Conservation (phyloP, 2,113 vertebrate genomes). For the Sylvilagus bachmani region DNA sequence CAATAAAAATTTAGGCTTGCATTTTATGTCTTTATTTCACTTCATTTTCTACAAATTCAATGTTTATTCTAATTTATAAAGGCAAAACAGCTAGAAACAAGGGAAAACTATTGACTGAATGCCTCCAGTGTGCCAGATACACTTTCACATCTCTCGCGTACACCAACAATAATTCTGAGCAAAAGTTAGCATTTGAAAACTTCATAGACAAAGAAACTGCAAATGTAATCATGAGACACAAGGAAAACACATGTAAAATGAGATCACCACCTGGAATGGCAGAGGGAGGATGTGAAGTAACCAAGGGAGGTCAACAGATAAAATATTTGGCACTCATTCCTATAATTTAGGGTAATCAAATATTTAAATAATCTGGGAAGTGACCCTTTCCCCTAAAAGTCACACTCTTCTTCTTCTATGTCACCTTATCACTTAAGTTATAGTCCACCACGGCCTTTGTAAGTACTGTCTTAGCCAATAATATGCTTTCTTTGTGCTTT, state of each 20-base stretch:
- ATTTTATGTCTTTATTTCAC: slow-evolving; percentile 26
- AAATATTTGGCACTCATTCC: not conserved
- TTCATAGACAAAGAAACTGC: not conserved
- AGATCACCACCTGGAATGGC: not conserved
- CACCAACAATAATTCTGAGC: not conserved
- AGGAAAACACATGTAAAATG: not conserved
- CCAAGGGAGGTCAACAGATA: not conserved
- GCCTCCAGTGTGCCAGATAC: not conserved
- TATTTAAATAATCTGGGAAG: not conserved
- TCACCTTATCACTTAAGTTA: too few species aligned
- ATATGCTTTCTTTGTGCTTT: not conserved
- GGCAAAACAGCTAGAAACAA: not conserved
- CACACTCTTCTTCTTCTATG: not conserved
- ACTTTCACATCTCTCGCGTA: not conserved
- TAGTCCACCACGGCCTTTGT: not conserved
- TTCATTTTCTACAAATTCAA: slow-evolving; percentile 17
- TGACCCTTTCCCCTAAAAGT: not conserved
- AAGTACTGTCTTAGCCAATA: not conserved
- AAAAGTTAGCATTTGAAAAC: not conserved
- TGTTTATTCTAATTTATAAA: not conserved
- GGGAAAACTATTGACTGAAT: not conserved
- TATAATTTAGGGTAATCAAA: not conserved
- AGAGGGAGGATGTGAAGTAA: not conserved
- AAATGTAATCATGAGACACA: not conserved
- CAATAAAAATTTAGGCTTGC: slow-evolving; percentile 21